Conservation (phyloP, 2,113 vertebrate genomes). For the Tetrax tetrax region DNA sequence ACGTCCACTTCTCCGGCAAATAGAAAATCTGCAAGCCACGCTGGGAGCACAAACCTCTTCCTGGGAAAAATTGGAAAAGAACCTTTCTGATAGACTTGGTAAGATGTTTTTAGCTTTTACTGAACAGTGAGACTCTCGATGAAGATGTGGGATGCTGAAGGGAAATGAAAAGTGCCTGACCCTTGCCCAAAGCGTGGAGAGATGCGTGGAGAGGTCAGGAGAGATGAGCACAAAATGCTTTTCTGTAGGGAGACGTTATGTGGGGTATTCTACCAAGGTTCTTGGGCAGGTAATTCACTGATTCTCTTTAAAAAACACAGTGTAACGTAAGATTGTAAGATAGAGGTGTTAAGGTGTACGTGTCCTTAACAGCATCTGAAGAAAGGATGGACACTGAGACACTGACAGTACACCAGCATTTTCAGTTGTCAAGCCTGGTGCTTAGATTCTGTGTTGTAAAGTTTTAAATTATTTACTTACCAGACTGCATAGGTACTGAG, state of each 20-base stretch:
- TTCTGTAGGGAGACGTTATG: neutral
- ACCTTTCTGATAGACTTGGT: conserved; percentile 94
- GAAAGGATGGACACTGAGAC: neutral
- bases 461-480: neutral
- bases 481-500: neutral
- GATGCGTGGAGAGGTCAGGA: no score
- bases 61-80: conserved; percentile 96
- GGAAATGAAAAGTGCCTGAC: neutral
- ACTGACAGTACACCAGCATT: neutral
- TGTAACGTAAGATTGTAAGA: neutral
- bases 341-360: neutral
- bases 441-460: neutral
- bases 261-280: neutral
- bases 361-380: neutral
- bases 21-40: conserved; percentile 94
- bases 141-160: neutral
- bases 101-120: neutral
- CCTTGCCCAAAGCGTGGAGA: fast-evolving
- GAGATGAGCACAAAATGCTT: neutral
- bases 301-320: neutral
- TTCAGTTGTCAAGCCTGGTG: neutral
- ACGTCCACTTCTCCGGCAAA: conserved; percentile 92
- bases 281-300: neutral
- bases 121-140: neutral
- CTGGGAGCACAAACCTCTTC: conserved; percentile 89